These are phyloP conservation scores for Actinemys pallida DNA, from an alignment of 2,113 vertebrate genomes.

Conservation along the genomic window DNA sequence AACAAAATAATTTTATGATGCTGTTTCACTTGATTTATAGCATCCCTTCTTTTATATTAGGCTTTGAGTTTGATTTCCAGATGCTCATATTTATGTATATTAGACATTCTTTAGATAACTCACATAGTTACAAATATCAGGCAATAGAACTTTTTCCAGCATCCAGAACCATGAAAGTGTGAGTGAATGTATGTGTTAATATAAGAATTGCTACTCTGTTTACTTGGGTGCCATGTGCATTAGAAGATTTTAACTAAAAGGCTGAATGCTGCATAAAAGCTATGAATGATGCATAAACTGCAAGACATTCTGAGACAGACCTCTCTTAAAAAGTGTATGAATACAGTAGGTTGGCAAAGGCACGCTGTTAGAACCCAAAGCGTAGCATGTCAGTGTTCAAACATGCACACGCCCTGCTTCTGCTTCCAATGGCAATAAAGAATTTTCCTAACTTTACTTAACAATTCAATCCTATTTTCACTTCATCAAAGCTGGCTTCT, in stretches of 20 bases:
- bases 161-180: neutral
- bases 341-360: neutral
- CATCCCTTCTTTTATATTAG: neutral
- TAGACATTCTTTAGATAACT: neutral
- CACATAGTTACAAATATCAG: neutral
- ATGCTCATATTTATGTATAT: neutral
- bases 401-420: neutral
- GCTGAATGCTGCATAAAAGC: neutral
- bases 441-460: constrained; percentile 8
- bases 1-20: neutral
- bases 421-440: neutral
- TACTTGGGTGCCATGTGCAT: neutral
- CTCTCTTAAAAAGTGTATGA: neutral
- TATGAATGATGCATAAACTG: neutral
- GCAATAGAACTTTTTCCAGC: neutral
- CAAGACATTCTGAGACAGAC: neutral
- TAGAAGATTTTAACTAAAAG: neutral
- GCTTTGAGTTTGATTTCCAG: neutral
- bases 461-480: neutral
- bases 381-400: neutral
- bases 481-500: neutral
- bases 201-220: constrained; percentile 5
- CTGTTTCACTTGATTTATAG: neutral
- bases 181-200: neutral
- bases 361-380: neutral